These are phyloP conservation scores for Drosophila orosa DNA, from an alignment of 1,140 invertebrate species.

Conservation along the genomic window DNA sequence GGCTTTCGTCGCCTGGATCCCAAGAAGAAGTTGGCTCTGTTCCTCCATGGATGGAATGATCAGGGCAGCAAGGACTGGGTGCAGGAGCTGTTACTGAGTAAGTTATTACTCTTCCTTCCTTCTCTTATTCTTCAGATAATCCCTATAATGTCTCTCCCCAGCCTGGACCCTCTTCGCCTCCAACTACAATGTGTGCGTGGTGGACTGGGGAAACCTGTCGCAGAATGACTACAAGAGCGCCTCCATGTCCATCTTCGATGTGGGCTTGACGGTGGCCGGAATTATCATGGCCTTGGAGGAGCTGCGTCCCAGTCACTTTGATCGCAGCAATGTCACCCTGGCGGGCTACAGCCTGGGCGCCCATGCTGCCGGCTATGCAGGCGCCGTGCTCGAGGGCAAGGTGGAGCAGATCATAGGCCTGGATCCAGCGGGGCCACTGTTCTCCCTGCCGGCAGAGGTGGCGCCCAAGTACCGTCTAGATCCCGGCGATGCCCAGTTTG, in stretches of 20 bases:
- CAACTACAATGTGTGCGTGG: constrained; percentile 82
- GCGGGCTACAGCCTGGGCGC: constrained; percentile 95
- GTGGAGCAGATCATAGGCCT: constrained; percentile 86
- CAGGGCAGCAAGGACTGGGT: constrained; percentile 81
- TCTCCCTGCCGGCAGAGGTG: constrained; percentile 86
- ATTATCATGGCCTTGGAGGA: constrained; percentile 86
- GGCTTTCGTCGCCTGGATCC: constrained; percentile 72
- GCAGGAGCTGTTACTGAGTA: constrained; percentile 70
- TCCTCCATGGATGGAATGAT: constrained; percentile 83
- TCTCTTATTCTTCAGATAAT: not conserved
- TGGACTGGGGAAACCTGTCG: constrained; percentile 88
- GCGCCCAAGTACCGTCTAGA: constrained; percentile 88
- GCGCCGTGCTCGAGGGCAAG: constrained; percentile 85
- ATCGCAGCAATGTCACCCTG: constrained; percentile 86
- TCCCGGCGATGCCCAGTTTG: constrained; percentile 91
- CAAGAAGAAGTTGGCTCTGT: constrained; percentile 69
- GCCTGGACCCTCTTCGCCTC: constrained; percentile 74
- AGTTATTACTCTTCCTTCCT: not conserved
- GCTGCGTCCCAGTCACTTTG: constrained; percentile 82
- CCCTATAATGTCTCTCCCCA: not conserved
- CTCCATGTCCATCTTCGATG: constrained; percentile 85
- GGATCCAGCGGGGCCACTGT: constrained; percentile 94
- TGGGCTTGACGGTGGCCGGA: constrained; percentile 86
- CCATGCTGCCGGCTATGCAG: constrained; percentile 94
- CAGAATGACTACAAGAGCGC: constrained; percentile 84